Evolutionary conservation across 2,888 invertebrate genomes (phyloP).

Genomic region (Rhabditophanes sp.): DNA sequence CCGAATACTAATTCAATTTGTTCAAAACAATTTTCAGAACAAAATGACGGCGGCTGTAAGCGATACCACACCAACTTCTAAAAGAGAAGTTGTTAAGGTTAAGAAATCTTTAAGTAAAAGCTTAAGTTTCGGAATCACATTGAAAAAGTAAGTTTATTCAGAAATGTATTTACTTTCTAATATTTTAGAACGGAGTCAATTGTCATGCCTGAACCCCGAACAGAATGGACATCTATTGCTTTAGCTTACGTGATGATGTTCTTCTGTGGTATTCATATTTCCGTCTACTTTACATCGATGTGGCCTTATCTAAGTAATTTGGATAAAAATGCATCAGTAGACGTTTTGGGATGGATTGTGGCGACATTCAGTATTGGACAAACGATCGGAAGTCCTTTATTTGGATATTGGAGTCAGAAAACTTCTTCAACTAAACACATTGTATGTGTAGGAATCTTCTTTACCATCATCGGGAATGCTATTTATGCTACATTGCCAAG

Average conservation of each 20-base stretch:
- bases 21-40: no score
- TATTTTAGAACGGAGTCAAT: no score
- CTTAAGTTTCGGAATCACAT: no score
- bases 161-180: no score
- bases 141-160: no score
- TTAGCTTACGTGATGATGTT: slow-evolving; percentile 18
- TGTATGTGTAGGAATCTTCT: slow-evolving; percentile 11
- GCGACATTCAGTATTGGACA: slow-evolving; percentile 45
- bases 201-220: no score
- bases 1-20: no score
- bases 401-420: slow-evolving; percentile 17
- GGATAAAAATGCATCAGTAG: slow-evolving; percentile 8
- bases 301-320: slow-evolving; percentile 16
- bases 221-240: slow-evolving; percentile 16
- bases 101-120: no score
- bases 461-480: slow-evolving; percentile 8
- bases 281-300: slow-evolving; percentile 15
- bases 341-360: slow-evolving; percentile 45
- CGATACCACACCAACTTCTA: no score
- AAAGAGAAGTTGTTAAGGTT: no score
- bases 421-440: slow-evolving; percentile 14
- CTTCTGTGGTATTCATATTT: slow-evolving; percentile 16
- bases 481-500: slow-evolving; percentile 2
- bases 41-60: no score
- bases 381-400: slow-evolving; percentile 39